Evolutionary conservation across 2,888 invertebrate species (phyloP).

Genomic region (Camponotus fellah): DNA sequence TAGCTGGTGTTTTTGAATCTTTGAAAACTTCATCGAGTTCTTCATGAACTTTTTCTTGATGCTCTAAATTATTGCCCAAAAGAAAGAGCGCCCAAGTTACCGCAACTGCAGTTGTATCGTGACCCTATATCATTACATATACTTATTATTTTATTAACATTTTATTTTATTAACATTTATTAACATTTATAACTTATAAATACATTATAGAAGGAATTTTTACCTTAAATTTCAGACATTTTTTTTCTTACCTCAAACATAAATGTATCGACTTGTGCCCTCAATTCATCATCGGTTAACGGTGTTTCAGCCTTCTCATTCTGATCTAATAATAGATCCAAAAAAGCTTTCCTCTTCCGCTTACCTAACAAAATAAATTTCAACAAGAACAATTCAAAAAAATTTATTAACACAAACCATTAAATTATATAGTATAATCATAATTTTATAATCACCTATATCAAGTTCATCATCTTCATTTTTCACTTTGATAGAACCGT

Average conservation of each 20-base stretch:
- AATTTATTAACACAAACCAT: background rate
- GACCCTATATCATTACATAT: slow-evolving; percentile 81
- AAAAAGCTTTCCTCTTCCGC: slow-evolving; percentile 89
- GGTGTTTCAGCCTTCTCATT: slow-evolving; percentile 88
- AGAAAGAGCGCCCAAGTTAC: slow-evolving; percentile 87
- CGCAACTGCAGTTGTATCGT: slow-evolving; percentile 87
- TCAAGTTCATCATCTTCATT: slow-evolving; percentile 21
- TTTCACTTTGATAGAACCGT: background rate
- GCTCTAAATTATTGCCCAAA: slow-evolving; percentile 85
- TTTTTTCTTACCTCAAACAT: slow-evolving; percentile 89
- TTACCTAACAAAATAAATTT: slow-evolving; percentile 21
- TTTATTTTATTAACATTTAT: no score
- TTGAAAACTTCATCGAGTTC: slow-evolving; percentile 86
- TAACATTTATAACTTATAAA: no score
- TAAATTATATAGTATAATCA: background rate
- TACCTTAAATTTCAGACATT: slow-evolving; percentile 28
- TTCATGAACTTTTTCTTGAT: slow-evolving; percentile 86
- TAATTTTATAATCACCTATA: slow-evolving; percentile 48
- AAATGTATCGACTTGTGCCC: slow-evolving; percentile 92
- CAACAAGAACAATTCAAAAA: background rate
- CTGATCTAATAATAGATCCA: slow-evolving; percentile 89
- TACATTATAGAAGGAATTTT: background rate
- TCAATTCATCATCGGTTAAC: slow-evolving; percentile 88
- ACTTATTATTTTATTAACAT: background rate
- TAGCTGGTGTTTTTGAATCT: slow-evolving; percentile 74